Base-by-base conservation (phyloP, 2,888 invertebrate genomes). In the Eucera pruinosa region DNA sequence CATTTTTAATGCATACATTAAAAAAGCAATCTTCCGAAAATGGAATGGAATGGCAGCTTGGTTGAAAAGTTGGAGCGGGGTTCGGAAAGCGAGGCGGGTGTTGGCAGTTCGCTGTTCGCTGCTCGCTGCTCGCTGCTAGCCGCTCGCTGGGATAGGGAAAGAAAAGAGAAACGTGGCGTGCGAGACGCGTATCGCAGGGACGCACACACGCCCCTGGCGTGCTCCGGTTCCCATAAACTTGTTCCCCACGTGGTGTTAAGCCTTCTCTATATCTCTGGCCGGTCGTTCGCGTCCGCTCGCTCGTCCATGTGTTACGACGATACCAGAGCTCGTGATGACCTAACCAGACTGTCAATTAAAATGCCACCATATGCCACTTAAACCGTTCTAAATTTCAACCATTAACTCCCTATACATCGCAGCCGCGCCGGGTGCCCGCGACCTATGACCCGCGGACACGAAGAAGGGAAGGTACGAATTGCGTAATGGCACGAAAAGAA, bases 261-360 rank as follows among this genome's bases (percentile, higher is more conserved):
- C 76, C 78, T 74, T 75, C 67, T 52, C 50, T 43, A 25, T 78
- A 55, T 84, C 79, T 78, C 39, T 61, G 58, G 20, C 62, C 60
- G 65, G 13, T 41, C 69, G 48, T 33, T 65, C 77, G 39, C 72
- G 43, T 65, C 57, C 76, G 73, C 65, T 72, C 79, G 80, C 73
- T 78, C 82, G 67, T 81, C 84, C 82, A 83, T 88, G 86, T 81
- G 84, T 82, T 85, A 79, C 79, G 64, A 81, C 75, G 85, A 86
- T 82, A 82, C 83, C 39, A 80, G 74, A 52, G 62, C 6, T 64
- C 80, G 80, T 85, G 86, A 90, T 90, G 90, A 90, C 86, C 88
- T 88, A 88, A 90, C 85, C 89, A 83, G 89, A 86, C 89, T 85
- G 88, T 90, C 90, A 89, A 90, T 90, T 90, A 90, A 90, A 90